Conservation (phyloP, 1,140 invertebrate species). For the Brachionus sp. region DNA sequence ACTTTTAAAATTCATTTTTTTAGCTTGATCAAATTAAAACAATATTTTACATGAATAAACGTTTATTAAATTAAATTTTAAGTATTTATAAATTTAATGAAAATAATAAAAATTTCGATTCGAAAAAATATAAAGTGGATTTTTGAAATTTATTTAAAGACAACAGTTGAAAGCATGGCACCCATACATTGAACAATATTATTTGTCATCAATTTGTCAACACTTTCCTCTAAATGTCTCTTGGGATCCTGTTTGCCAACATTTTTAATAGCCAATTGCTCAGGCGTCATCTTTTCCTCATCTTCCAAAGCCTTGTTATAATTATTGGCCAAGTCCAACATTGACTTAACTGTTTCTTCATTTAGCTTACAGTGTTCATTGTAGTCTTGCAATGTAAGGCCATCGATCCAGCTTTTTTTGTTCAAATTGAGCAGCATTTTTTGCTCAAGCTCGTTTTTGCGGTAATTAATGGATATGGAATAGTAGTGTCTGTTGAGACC, state of each 20-base stretch:
- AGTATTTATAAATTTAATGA: slow-evolving; percentile 18
- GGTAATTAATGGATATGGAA: slow-evolving; percentile 98
- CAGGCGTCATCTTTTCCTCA: slow-evolving; percentile 99
- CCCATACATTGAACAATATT: slow-evolving; percentile 98
- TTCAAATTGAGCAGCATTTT: slow-evolving; percentile 97
- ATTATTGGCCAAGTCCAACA: slow-evolving; percentile 94
- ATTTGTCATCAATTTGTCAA: slow-evolving; percentile 90
- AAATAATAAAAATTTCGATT: slow-evolving; percentile 4
- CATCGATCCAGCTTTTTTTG: slow-evolving; percentile 99
- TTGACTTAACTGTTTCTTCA: slow-evolving; percentile 85
- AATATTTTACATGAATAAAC: background rate
- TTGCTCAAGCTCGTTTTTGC: slow-evolving; percentile 97
- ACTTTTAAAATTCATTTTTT: no score
- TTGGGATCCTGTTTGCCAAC: slow-evolving; percentile 99
- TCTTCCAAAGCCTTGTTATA: slow-evolving; percentile 98
- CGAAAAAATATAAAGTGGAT: background rate
- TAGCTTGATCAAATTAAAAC: background rate
- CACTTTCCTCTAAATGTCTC: slow-evolving; percentile 96
- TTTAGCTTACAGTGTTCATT: slow-evolving; percentile 81
- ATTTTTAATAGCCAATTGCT: slow-evolving; percentile 98
- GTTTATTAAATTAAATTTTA: slow-evolving; percentile 25
- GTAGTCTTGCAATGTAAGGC: slow-evolving; percentile 88
- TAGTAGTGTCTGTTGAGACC: slow-evolving; percentile 98
- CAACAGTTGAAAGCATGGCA: slow-evolving; percentile 95
- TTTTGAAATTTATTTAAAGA: slow-evolving; percentile 72